These are phyloP conservation scores for Ophion slaviceki DNA, from an alignment of 2,888 invertebrate genomes.

Conservation along the genomic window DNA sequence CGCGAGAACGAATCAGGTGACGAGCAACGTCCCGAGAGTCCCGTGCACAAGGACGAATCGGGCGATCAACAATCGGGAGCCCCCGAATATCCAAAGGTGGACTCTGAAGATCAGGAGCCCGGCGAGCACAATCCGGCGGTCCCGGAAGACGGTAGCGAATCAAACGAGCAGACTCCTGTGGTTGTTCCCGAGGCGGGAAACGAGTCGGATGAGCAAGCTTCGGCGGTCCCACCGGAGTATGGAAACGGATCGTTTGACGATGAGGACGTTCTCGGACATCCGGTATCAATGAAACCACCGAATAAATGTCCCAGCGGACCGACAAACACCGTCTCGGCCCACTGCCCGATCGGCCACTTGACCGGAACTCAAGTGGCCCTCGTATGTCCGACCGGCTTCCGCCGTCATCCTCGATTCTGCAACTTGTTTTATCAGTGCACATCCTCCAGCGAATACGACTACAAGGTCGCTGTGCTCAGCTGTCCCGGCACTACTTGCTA, in stretches of 20 bases:
- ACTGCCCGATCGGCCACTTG: conserved; percentile 79
- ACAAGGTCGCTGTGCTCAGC: conserved; percentile 88
- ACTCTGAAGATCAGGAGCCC: background rate
- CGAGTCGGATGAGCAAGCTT: background rate
- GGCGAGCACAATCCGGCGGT: background rate
- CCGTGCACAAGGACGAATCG: background rate
- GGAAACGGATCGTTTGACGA: background rate
- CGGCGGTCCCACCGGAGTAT: background rate
- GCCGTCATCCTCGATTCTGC: conserved; percentile 91
- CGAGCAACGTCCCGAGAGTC: background rate
- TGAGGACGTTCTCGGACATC: background rate
- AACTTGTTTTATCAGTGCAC: conserved; percentile 93
- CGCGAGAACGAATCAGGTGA: background rate
- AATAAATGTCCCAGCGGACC: background rate
- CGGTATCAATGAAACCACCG: background rate
- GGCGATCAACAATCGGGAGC: background rate
- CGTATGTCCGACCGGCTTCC: conserved; percentile 92
- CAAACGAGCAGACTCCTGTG: background rate
- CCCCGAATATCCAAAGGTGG: too few species aligned
- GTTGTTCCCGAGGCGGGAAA: background rate
- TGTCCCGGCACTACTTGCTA: conserved; percentile 91
- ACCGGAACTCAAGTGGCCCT: conserved; percentile 88
- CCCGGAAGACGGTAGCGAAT: background rate
- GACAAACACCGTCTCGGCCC: background rate
- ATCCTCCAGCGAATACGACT: conserved; percentile 86